phyloP scores from a whole-genome alignment of 2,113 vertebrate genomes.

The Coryphaenoides rupestris region DNA sequence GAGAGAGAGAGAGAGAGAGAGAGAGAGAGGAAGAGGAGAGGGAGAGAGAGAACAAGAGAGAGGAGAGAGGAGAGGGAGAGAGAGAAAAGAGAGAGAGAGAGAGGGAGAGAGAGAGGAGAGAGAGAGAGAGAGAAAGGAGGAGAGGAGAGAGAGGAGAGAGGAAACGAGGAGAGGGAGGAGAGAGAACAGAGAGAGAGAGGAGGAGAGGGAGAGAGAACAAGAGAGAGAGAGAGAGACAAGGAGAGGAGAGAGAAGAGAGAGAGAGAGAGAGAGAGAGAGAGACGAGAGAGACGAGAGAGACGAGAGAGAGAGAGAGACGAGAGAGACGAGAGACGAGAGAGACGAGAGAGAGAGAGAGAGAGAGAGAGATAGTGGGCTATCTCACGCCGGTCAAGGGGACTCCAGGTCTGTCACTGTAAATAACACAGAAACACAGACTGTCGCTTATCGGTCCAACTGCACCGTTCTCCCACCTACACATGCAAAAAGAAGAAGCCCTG shows the following conservation, averaged over 20 bases:
- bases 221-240: conserved; percentile 8
- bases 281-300: conserved; percentile 2
- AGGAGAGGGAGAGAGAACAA: conserved; percentile 34
- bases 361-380: conserved; percentile 14
- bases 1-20: too few relatives aligned
- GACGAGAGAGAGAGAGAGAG: too few relatives aligned
- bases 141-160: conserved; percentile 2
- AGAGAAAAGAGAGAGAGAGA: too few relatives aligned
- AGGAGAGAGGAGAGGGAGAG: too few relatives aligned
- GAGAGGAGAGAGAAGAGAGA: conserved; percentile 19
- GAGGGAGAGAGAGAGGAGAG: too few relatives aligned
- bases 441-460: conserved; percentile 38
- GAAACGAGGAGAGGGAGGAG: too few relatives aligned
- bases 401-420: conserved; percentile 44
- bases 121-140: conserved; percentile 10
- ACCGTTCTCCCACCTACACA: conserved; percentile 31
- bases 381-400: conserved; percentile 36
- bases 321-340: too few relatives aligned
- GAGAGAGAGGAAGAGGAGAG: too few relatives aligned
- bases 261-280: conserved; percentile 21
- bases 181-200: conserved; percentile 21
- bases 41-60: too few relatives aligned
- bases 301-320: too few relatives aligned
- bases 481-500: conserved; percentile 44
- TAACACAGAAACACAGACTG: conserved; percentile 28